Evolutionary conservation across 2,113 vertebrate species (phyloP), one percentile per base, ranked within the genome.

Genomic region (Cavia aperea): DNA sequence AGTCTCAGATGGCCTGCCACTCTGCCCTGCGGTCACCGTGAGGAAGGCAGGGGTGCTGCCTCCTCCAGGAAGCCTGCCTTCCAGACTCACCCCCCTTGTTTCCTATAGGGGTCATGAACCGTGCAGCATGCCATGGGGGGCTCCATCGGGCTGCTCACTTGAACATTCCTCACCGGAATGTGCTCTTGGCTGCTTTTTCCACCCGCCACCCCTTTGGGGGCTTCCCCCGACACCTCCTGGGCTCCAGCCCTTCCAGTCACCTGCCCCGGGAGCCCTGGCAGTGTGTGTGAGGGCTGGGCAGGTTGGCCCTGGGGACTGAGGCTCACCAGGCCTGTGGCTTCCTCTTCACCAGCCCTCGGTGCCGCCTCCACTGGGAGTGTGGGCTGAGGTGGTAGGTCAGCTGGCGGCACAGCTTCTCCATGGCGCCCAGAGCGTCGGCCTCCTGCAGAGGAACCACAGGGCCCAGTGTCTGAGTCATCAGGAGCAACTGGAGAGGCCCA

Each of bases 371-470:
- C 97, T 98, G 99, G 0, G 99, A 99, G 96, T 99, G 99, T 2
- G 99, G 99, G 97, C 99, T 99, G 93, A 99, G 99, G 97, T 99
- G 99, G 96, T 99, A 99, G 39, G 99, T 99, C 97, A 99, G 98
- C 98, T 99, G 99, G 84, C 99, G 97, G 97, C 99, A 99, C 18
- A 99, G 98, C 97, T 99, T 99, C 97, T 99, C 99, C 98, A 99
- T 99, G 65, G 98, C 97, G 3, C 98, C 98, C 0, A 99, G 97
- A 0, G 98, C 98, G 56, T 99, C 99, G 0, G 98, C 98, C 73
- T 99, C 99, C 99, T 99, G 96, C 36, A 85, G 87, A 81, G 73
- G 83, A 97, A 96, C n/a, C 75, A 89, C 16, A 88, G 90, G 23
- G 29, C 24, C 2, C 2, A 88, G 56, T 29, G 56, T 87, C 92